Base-by-base conservation (phyloP, 2,888 invertebrate species). In the Nowickia ferox region DNA sequence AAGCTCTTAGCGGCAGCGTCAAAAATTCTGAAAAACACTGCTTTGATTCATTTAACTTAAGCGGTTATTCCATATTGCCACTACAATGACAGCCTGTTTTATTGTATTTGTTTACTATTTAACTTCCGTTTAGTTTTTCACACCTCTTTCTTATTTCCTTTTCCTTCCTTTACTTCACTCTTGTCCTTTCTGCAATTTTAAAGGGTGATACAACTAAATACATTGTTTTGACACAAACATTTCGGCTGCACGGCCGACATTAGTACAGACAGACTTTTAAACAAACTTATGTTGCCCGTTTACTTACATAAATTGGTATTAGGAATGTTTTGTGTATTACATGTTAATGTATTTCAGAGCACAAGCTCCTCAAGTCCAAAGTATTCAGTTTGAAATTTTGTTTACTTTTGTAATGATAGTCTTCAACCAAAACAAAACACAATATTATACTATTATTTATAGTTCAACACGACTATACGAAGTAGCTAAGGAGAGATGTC, bases 91-190 rank as follows among this genome's bases (percentile, higher is more conserved):
- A 40, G 44, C 38, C 38, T 66, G 78, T 66, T 72, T 83, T 69
- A 42, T 84, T 40, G 61, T 65, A 78, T 46, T 84, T 87, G 84
- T 84, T 86, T 76, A 83, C 84, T 86, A 78, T 65, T 86, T 85
- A 86, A 78, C 77, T 86, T 84, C 80, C 76, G 80, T 81, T 84
- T 80, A 83, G 68, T 72, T 86, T 74, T 86, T 86, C 76, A 86
- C 80, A 84, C 86, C 80, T 84, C 84, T 85, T 82, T 57, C 68
- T 71, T 78, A 48, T 59, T 84, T 78, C 72, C 72, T 77, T 57
- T 65, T 65, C 48, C 42, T 66, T 57, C 9, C 9, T 44, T 10
- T 30, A 17, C 11, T n/a, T 38, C 48, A 5, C 30, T 66, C 66
- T 51, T 55, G 11, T 3, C 22, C n/a, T 9, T 40, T 19, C n/a